phyloP scores from a whole-genome alignment of 2,113 vertebrate genomes.

The Tyto alba region DNA sequence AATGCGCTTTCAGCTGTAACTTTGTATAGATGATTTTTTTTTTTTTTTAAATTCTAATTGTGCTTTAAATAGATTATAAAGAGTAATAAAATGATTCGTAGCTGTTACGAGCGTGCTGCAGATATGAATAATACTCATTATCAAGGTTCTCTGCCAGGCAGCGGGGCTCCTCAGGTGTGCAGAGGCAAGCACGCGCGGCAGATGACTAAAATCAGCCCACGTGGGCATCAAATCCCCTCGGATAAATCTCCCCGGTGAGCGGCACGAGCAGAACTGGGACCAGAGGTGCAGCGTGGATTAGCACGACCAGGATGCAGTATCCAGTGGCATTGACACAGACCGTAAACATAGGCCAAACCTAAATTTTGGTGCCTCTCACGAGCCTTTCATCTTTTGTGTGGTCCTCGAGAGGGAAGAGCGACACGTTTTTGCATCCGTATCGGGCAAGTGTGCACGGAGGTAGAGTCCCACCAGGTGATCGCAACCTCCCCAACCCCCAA shows the following conservation, averaged over 20 bases:
- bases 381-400: not conserved
- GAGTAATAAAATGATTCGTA: not conserved
- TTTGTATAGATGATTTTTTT: not conserved
- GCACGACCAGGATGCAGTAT: no score
- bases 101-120: not conserved
- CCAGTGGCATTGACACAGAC: accelerated
- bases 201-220: not conserved
- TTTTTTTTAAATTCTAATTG: not conserved
- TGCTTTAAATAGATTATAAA: not conserved
- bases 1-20: not conserved
- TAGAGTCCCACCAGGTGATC: not conserved
- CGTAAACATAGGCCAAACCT: not conserved
- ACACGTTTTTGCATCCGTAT: accelerated
- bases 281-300: accelerated
- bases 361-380: not conserved
- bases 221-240: not conserved
- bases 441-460: not conserved
- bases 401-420: accelerated
- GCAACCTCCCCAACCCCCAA: not conserved
- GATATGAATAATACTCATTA: not conserved
- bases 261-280: not conserved
- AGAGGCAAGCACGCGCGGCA: not conserved
- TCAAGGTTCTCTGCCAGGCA: not conserved
- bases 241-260: not conserved
- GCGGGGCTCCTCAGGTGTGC: not conserved